Base-by-base conservation (phyloP, 1,140 invertebrate genomes). In the Hycleus phaleratus region DNA sequence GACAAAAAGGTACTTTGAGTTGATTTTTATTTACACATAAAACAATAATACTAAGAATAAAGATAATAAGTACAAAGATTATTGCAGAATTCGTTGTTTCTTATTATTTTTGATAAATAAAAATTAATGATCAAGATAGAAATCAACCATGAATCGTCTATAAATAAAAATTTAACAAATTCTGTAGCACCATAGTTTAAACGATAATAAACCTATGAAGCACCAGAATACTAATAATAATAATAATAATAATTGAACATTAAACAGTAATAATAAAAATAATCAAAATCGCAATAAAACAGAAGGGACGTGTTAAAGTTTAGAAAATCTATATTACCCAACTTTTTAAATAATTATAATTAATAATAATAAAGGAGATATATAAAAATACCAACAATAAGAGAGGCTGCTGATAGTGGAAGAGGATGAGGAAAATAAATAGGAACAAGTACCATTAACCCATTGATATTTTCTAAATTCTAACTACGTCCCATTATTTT, bases 111-210 rank as follows among this genome's bases (percentile, higher is more conserved):
- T 59, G 26, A 10, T 48, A n/a, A 55, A 52, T 26, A 49, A 42
- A 56, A 58, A 66, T 54, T 44, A 51, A 32, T 32, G 43, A 38
- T 18, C 18, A 18, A 18, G 49, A 56, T 58, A 58, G 54, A 26
- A 58, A 59, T 63, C 61, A 65, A 55, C 18, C 62, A 62, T 56
- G 60, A 50, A 57, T 52, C 48, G 58, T 60, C 38, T 46, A 45
- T 54, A 40, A 38, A 56, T 46, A 42, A 39, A 54, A 52, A 59
- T 50, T 6, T 49, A 46, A 58, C 40, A 38, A 60, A 69, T 72
- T 68, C 69, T 71, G 65, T 62, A 73, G 70, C 71, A 73, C 71
- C 71, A 72, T 68, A 71, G 68, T 54, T 61, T 49, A 46, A 45
- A 46, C 50, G 12, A 58, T 26, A 57, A 62, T 32, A 45, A 47